Conservation (phyloP, 2,113 vertebrate genomes). For the Halichoerus grypus region DNA sequence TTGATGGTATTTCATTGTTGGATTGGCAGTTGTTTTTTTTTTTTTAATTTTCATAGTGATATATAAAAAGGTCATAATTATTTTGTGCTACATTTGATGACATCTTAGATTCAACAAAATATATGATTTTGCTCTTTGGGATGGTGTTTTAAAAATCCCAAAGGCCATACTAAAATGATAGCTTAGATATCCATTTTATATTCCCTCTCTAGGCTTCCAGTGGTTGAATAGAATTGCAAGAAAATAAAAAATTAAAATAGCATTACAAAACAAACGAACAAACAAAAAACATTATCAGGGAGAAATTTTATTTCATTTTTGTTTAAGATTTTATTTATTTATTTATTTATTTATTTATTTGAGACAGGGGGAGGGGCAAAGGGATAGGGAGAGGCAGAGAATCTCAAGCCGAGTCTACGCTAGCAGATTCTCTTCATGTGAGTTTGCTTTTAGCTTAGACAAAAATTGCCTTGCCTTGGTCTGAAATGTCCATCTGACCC, state of each 20-base stretch:
- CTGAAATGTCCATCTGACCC: not conserved
- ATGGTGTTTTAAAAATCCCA: conserved; percentile 8
- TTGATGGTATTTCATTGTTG: conserved; percentile 11
- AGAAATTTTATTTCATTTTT: not conserved
- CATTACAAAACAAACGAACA: not conserved
- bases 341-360: no score
- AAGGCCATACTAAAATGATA: not conserved
- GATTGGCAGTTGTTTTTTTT: not conserved
- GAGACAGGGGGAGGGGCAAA: not conserved
- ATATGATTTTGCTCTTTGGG: not conserved
- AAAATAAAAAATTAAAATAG: conserved; percentile 31
- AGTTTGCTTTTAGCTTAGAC: not conserved
- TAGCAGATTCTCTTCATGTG: not conserved
- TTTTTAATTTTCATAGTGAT: not conserved
- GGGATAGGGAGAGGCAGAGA: not conserved
- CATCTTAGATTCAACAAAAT: not conserved
- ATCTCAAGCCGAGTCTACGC: not conserved
- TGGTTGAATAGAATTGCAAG: not conserved
- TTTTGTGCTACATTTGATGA: not conserved
- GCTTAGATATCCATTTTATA: conserved; percentile 13
- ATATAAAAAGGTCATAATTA: not conserved
- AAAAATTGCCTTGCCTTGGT: not conserved
- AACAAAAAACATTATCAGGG: not conserved
- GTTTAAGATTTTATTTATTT: not conserved
- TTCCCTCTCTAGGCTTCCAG: not conserved